Evolutionary conservation across 2,113 vertebrate species (phyloP).

Genomic region (Conger conger): DNA sequence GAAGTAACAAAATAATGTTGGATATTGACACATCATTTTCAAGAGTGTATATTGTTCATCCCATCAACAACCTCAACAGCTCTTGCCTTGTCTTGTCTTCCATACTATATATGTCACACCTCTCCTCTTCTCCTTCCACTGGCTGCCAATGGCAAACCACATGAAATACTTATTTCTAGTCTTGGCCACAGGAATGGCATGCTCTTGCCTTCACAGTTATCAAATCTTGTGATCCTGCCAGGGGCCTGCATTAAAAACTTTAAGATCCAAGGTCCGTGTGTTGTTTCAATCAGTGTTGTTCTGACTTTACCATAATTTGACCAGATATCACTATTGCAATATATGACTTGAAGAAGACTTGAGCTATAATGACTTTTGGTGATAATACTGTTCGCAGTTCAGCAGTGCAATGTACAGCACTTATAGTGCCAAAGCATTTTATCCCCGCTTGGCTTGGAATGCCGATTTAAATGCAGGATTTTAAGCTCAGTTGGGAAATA

Average conservation of each 20-base stretch:
- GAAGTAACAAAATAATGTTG: too few relatives aligned
- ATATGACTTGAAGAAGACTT: background rate
- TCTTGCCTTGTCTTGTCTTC: background rate
- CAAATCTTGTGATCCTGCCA: too few relatives aligned
- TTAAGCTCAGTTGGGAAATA: background rate
- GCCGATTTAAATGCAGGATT: background rate
- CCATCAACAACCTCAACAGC: background rate
- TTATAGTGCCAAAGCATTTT: background rate
- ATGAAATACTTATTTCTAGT: too few relatives aligned
- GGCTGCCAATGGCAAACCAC: too few relatives aligned
- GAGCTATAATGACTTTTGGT: background rate
- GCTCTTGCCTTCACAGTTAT: too few relatives aligned
- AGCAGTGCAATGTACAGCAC: background rate
- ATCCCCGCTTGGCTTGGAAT: background rate
- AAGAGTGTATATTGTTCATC: background rate
- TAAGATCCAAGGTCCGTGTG: too few relatives aligned
- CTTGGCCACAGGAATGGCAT: too few relatives aligned
- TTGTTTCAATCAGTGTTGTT: too few relatives aligned
- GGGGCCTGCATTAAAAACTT: too few relatives aligned
- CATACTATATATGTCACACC: too few relatives aligned
- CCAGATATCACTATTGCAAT: background rate
- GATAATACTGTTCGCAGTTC: background rate
- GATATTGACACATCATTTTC: too few relatives aligned
- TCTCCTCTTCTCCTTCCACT: too few relatives aligned
- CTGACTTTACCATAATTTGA: background rate